A percentile compares a stretch with the other conserved stretches of the same genome.
Conservation (phyloP, 1,140 invertebrate species). For the Lordiphosa stackelbergi region DNA sequence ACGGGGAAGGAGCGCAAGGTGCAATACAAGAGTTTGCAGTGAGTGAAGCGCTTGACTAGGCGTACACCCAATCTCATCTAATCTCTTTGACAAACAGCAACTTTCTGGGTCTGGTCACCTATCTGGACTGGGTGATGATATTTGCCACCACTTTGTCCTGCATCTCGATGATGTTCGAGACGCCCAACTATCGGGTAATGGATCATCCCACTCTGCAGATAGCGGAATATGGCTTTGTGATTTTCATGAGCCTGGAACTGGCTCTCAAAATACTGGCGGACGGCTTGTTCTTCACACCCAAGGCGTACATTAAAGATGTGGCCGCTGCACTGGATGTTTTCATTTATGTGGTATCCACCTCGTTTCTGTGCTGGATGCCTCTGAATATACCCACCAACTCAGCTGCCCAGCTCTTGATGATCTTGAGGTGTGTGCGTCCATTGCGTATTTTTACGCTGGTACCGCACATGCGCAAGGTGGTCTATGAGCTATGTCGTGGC, state of each 20-base stretch:
- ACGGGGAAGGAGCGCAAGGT: slow-evolving; percentile 98
- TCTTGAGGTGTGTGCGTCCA: slow-evolving; percentile 96
- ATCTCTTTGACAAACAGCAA: slow-evolving; percentile 87
- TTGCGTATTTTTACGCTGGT: slow-evolving; percentile 98
- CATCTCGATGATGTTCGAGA: slow-evolving; percentile 99
- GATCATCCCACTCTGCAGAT: slow-evolving; percentile 89
- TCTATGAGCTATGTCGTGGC: slow-evolving; percentile 98
- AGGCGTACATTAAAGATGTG: slow-evolving; percentile 98
- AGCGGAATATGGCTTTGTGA: slow-evolving; percentile 98
- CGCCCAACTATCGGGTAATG: slow-evolving; percentile 91
- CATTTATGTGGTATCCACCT: slow-evolving; percentile 96
- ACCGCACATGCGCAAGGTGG: slow-evolving; percentile 99
- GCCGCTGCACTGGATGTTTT: slow-evolving; percentile 98
- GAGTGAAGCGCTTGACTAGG: slow-evolving; percentile 77
- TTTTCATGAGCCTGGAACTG: slow-evolving; percentile 98
- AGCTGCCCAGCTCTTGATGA: slow-evolving; percentile 95
- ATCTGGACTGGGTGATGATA: slow-evolving; percentile 99
- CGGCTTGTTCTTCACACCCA: slow-evolving; percentile 99
- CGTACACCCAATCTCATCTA: neutral
- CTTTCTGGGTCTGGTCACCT: slow-evolving; percentile 97
- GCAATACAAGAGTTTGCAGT: slow-evolving; percentile 98
- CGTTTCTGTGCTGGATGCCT: slow-evolving; percentile 98
- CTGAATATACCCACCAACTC: slow-evolving; percentile 93
- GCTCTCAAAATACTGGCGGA: slow-evolving; percentile 97
- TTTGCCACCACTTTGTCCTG: slow-evolving; percentile 97